Evolutionary conservation across 2,113 vertebrate species (phyloP), one percentile per base, ranked within the genome.

Genomic region (Entomyzon cyanotis): DNA sequence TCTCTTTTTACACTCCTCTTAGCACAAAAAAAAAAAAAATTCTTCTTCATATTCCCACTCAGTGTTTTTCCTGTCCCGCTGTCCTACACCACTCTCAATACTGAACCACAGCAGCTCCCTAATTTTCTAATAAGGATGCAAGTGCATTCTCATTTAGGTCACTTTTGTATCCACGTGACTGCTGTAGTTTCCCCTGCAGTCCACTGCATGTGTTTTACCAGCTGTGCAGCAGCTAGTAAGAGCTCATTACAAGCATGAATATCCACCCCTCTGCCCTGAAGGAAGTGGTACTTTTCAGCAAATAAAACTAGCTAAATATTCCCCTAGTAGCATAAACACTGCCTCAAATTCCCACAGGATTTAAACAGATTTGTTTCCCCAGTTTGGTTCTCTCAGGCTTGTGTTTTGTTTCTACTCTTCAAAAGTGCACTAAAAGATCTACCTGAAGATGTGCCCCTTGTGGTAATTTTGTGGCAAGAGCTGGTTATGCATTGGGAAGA

Each of bases 361-460:
- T 27, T 60, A 41, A 76, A 73, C 19, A 11, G 19, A 31, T 31
- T 89, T 55, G 2, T 3, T 59, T 80, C n/a, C 89, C 53, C 21
- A 14, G 2, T 68, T 84, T 53, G 8, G 12, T 39, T 50, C 10
- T 77, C 20, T 76, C 35, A 25, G 19, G 15, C 4, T 64, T 92
- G 53, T 23, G n/a, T 16, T 18, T 88, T 46, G 19, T 41, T 90
- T 67, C n/a, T 55, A 14, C 20, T 56, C 30, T 87, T 87, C 41
- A 52, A 13, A 89, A 52, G 9, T 37, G 35, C 35, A 21, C 21
- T 41, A 28, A n/a, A 49, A 91, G 78, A 58, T 73, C 37, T 91
- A 6, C 41, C 3, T 10, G n/a, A 73, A 73, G 56, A 41, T 0
- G 1, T 53, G 31, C 19, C 5, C 5, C 16, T 10, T 4, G 13